Base-by-base conservation (phyloP, 1,140 invertebrate genomes). In the Potamilus streckersoni region DNA sequence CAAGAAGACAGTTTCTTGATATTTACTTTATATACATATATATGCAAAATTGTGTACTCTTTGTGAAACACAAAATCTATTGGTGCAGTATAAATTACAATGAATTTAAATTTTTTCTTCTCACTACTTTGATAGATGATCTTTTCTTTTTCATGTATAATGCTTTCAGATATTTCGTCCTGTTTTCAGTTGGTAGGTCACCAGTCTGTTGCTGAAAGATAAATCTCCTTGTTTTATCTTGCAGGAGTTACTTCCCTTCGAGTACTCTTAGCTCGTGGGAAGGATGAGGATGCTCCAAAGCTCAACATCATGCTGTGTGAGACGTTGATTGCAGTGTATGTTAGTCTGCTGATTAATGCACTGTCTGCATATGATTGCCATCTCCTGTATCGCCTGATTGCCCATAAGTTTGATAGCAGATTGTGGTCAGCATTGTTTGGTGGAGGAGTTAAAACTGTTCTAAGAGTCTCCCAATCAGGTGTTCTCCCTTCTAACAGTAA, bases 281-380 rank as follows among this genome's bases (percentile, higher is more conserved):
- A 97, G 87, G 98, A 99, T 86, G 97, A 99, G 85, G 97, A 99
- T 88, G 94, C 96, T 0, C 97, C 97, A 0, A 95, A 96, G 83
- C 90, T 99, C 49, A 95, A 95, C 81, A 94, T 98, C 23, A 91
- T 99, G 1, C 91, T 99, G 16, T 95, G 95, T 73, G 98, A 99
- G 90, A 93, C 96, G 0, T 97, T 98, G 88, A 93, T 97, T 2
- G 95, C 96, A 0, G 96, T 97, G 1, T 98, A 96, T 87, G 93
- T 97, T 87, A 96, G 96, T 56, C 91, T 99, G 17, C 92, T 99
- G 66, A 94, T 97, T 63, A 98, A 98, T 90, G 96, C 96, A 15
- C 86, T 99, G 49, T 93, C 95, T n/a, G 95, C 96, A 19, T 97
- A 97, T 84, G 98, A 99, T 90, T 94, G 96, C 78, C 95, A 97